Evolutionary conservation across 2,797 vertebrate species (phyloP).

Genomic region (Jordanella pulchra): DNA sequence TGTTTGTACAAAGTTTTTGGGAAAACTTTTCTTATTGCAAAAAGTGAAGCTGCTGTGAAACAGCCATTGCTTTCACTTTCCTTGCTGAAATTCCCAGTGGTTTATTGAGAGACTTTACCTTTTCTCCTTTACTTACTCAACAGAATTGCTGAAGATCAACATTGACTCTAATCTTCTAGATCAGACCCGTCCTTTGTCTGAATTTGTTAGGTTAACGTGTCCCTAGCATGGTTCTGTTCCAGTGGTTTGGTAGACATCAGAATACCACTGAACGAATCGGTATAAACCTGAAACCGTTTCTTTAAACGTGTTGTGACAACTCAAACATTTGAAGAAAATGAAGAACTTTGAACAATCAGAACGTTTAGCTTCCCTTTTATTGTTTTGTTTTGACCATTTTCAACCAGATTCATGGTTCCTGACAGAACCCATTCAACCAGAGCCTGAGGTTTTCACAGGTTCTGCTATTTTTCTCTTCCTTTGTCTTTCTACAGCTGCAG

Average conservation of each 20-base stretch:
- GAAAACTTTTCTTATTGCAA: background rate
- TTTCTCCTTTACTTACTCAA: too few relatives aligned
- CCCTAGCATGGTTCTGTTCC: background rate
- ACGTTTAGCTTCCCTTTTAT: slow-evolving; percentile 1
- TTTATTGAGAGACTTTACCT: too few relatives aligned
- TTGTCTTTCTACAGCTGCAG: slow-evolving; percentile 84
- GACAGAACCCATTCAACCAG: background rate
- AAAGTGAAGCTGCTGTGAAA: too few relatives aligned
- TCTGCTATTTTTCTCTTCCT: slow-evolving; percentile 13
- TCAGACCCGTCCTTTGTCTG: background rate
- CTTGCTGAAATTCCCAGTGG: too few relatives aligned
- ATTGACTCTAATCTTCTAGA: background rate
- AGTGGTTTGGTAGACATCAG: background rate
- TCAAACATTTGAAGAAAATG: slow-evolving; percentile 3
- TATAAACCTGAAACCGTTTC: background rate
- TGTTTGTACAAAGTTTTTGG: background rate
- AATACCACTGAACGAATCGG: background rate
- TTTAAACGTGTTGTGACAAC: background rate
- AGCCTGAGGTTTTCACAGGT: background rate
- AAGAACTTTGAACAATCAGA: slow-evolving; percentile 8
- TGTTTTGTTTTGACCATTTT: background rate
- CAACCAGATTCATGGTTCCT: background rate
- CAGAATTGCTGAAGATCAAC: background rate
- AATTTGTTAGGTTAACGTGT: background rate
- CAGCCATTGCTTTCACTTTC: too few relatives aligned